Conservation (phyloP, 2,888 invertebrate species). For the Strigamia crassipes region DNA sequence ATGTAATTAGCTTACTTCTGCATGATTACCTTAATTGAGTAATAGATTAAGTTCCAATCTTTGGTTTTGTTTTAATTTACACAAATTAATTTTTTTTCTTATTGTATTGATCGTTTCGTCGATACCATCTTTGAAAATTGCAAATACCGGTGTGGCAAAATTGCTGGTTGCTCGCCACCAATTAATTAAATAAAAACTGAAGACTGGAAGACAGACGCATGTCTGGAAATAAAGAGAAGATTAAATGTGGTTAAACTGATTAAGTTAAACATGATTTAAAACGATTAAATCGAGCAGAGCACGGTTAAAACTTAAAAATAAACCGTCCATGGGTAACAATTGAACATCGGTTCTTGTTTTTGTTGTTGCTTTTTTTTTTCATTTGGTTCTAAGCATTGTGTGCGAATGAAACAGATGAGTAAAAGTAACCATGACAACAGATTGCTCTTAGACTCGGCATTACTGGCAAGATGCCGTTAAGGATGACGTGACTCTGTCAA, state of each 20-base stretch:
- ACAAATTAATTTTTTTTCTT: no score
- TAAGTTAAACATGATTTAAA: no score
- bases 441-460: constrained; percentile 8
- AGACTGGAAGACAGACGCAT: no score
- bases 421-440: background rate
- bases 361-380: background rate
- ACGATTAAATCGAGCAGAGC: no score
- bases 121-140: background rate
- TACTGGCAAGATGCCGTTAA: constrained; percentile 7
- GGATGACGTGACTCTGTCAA: constrained; percentile 13
- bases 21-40: background rate
- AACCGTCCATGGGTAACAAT: background rate
- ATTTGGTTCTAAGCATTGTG: background rate
- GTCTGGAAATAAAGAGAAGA: no score
- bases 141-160: background rate
- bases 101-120: no score
- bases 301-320: no score
- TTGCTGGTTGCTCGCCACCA: background rate
- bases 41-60: background rate
- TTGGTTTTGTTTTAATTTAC: background rate
- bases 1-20: background rate
- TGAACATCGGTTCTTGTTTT: background rate
- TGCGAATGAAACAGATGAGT: background rate
- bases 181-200: background rate
- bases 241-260: no score